Conservation (phyloP, 2,888 invertebrate genomes). For the Serrognathus titanus region DNA sequence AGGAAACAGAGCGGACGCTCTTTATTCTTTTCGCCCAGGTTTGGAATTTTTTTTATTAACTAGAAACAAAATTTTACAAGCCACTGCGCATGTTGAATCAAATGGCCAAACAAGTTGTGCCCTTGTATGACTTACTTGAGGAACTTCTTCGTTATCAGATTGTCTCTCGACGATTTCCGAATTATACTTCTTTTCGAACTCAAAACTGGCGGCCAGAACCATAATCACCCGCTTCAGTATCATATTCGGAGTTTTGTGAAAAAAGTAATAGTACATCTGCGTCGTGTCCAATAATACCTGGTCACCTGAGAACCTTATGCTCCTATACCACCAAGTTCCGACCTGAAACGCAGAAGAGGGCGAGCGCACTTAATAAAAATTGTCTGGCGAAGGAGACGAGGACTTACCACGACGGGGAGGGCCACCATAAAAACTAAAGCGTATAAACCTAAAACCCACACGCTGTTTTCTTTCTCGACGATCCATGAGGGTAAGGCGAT, state of each 20-base stretch:
- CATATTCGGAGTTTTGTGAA: conserved; percentile 95
- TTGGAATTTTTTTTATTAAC: conserved; percentile 87
- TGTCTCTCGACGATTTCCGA: conserved; percentile 90
- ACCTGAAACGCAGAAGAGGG: conserved; percentile 50
- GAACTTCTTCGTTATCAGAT: conserved; percentile 93
- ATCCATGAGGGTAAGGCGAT: conserved; percentile 99
- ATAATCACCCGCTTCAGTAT: conserved; percentile 91
- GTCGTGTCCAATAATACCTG: conserved; percentile 96
- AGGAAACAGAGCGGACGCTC: conserved; percentile 89
- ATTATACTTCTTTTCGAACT: conserved; percentile 93
- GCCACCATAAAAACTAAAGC: conserved; percentile 98
- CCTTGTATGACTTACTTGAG: conserved; percentile 71
- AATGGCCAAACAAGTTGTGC: too few relatives aligned
- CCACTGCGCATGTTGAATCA: too few relatives aligned
- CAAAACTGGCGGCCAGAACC: conserved; percentile 94
- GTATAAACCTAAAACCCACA: conserved; percentile 94
- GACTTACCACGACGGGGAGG: conserved; percentile 74
- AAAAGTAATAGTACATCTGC: conserved; percentile 92
- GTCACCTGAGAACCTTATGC: conserved; percentile 95
- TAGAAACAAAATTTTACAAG: conserved; percentile 49
- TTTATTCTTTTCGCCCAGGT: conserved; percentile 93
- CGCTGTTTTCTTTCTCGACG: conserved; percentile 97
- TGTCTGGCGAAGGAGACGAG: not conserved
- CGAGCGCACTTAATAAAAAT: not conserved
- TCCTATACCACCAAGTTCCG: conserved; percentile 99